A percentile compares a stretch with the other conserved stretches of the same genome.
phyloP scores from a whole-genome alignment of 2,888 invertebrate species.

The Sinelater perroti region DNA sequence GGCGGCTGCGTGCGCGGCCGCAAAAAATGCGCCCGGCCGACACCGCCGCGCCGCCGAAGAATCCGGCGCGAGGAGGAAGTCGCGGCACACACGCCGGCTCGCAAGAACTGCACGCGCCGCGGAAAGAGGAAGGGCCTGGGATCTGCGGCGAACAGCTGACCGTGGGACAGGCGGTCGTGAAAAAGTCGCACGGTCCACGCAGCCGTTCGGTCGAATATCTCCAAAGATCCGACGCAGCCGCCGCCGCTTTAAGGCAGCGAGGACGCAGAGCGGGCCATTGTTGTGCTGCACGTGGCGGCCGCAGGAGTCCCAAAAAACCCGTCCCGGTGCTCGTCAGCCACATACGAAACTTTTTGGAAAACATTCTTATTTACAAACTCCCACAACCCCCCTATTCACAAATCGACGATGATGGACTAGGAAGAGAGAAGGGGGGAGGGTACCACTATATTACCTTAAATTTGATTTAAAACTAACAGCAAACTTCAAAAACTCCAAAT shows the following conservation, averaged over 20 bases:
- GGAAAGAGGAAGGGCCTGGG: constrained; percentile 43
- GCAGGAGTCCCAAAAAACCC: no score
- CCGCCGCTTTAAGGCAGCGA: constrained; percentile 17
- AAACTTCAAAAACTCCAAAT: no score
- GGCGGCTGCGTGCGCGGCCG: not conserved
- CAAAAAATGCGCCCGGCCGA: not conserved
- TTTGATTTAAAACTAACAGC: no score
- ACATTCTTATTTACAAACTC: no score
- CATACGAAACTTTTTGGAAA: no score
- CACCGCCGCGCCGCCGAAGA: not conserved
- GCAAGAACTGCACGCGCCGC: constrained; percentile 16
- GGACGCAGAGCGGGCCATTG: constrained; percentile 21
- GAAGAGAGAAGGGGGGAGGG: no score
- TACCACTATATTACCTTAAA: no score
- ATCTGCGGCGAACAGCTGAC: constrained; percentile 58
- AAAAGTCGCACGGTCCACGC: constrained; percentile 73
- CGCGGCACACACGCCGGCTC: no score
- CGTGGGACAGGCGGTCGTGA: constrained; percentile 69
- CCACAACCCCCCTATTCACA: no score
- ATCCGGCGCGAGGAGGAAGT: not conserved
- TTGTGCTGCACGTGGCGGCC: no score
- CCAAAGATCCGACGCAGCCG: constrained; percentile 32
- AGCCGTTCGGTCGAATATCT: constrained; percentile 46
- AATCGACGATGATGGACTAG: no score
- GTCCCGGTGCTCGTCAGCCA: no score